Conservation (phyloP, 2,797 vertebrate genomes). For the Galagoides demidoff region DNA sequence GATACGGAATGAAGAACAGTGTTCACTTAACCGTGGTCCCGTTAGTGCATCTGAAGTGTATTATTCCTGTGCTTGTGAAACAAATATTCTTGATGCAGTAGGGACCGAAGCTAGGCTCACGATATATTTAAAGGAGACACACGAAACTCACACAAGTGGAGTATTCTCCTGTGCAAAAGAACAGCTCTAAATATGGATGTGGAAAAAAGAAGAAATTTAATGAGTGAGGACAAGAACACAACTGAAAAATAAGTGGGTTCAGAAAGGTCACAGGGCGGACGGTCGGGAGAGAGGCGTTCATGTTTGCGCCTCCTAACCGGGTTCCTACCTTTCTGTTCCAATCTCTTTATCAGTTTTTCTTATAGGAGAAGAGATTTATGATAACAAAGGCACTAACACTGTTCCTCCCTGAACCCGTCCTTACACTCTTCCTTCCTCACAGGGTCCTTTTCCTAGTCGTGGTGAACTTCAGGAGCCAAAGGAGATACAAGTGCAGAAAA, state of each 20-base stretch:
- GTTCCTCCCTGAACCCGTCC: not conserved
- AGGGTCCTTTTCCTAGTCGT: not conserved
- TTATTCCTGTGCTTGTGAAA: not conserved
- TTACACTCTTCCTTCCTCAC: not conserved
- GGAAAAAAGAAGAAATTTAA: conserved; percentile 23
- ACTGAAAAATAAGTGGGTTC: conserved; percentile 33
- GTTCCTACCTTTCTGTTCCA: not conserved
- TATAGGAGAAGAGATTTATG: conserved; percentile 1
- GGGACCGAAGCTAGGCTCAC: conserved; percentile 30
- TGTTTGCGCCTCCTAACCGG: not conserved
- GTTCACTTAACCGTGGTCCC: conserved; percentile 45
- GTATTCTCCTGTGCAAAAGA: conserved; percentile 60
- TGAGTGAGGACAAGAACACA: not conserved
- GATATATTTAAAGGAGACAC: conserved; percentile 56
- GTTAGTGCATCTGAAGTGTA: conserved; percentile 50
- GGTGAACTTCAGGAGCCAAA: not conserved
- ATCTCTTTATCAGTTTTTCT: conserved; percentile 17
- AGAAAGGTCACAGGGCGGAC: conserved; percentile 8
- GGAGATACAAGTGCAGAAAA: not conserved
- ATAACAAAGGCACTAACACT: not conserved
- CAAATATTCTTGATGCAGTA: conserved; percentile 36
- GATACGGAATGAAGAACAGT: not conserved
- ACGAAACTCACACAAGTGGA: conserved; percentile 38
- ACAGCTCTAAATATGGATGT: not conserved
- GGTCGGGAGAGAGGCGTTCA: not conserved